Evolutionary conservation across 2,113 vertebrate species (phyloP).

Genomic region (Rhadina sibilatrix): DNA sequence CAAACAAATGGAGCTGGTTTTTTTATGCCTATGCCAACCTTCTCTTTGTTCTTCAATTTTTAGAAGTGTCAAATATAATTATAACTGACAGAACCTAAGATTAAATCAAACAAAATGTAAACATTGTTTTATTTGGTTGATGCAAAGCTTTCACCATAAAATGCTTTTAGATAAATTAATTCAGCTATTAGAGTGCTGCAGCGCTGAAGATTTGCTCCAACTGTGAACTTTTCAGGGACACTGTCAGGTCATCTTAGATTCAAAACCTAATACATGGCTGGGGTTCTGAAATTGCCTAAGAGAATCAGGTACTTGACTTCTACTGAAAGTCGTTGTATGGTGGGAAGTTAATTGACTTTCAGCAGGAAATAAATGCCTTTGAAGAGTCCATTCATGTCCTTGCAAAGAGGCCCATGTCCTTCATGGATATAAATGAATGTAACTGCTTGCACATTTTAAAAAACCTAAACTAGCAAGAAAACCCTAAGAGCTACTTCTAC

Average conservation of each 20-base stretch:
- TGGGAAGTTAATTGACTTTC: background rate
- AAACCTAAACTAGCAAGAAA: background rate
- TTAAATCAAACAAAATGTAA: conserved; percentile 33
- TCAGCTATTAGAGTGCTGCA: background rate
- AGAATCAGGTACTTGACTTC: background rate
- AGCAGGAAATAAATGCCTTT: background rate
- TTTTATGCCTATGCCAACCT: background rate
- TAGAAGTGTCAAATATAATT: conserved; percentile 27
- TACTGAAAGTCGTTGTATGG: background rate
- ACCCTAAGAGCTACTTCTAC: background rate
- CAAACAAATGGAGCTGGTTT: background rate
- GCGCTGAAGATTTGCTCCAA: background rate
- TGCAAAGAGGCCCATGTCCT: background rate
- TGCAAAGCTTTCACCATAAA: background rate
- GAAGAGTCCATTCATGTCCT: background rate
- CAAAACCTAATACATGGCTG: background rate
- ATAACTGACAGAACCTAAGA: background rate
- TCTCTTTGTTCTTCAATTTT: conserved; percentile 13
- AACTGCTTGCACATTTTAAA: background rate
- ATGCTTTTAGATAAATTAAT: conserved; percentile 57
- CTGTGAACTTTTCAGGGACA: background rate
- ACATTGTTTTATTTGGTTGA: background rate
- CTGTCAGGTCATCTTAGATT: conserved; percentile 24
- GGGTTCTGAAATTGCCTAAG: background rate
- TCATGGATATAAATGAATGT: background rate